Conservation (phyloP, 2,113 vertebrate species). For the Climacteris rufus region DNA sequence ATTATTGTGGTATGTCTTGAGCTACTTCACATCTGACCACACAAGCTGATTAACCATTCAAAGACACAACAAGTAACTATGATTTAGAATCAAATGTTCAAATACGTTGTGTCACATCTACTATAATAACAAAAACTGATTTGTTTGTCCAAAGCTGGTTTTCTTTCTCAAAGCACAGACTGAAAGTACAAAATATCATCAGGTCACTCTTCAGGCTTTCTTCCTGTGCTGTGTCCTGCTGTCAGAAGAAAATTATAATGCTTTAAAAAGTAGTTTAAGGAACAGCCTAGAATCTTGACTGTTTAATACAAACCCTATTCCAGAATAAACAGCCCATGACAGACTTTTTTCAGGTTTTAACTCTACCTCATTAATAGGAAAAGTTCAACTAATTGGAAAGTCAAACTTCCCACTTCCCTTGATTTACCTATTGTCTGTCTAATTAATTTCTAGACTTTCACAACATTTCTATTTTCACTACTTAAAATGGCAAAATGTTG, state of each 20-base stretch:
- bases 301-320: neutral
- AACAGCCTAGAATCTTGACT: neutral
- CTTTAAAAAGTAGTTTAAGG: neutral
- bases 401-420: neutral
- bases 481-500: neutral
- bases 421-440: neutral
- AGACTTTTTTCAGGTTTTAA: neutral
- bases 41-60: neutral
- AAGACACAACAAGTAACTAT: neutral
- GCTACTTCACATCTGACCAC: neutral
- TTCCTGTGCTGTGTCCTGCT: accelerated
- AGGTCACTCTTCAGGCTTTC: neutral
- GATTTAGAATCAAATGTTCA: neutral
- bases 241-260: neutral
- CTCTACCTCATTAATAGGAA: neutral
- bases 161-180: neutral
- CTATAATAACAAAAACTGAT: neutral
- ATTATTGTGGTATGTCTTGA: neutral
- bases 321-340: neutral
- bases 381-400: neutral
- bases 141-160: neutral
- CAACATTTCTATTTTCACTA: neutral
- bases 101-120: neutral
- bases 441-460: slow-evolving; percentile 2
- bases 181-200: neutral